Conservation (phyloP, 2,113 vertebrate species). For the Cranoglanis bouderius region DNA sequence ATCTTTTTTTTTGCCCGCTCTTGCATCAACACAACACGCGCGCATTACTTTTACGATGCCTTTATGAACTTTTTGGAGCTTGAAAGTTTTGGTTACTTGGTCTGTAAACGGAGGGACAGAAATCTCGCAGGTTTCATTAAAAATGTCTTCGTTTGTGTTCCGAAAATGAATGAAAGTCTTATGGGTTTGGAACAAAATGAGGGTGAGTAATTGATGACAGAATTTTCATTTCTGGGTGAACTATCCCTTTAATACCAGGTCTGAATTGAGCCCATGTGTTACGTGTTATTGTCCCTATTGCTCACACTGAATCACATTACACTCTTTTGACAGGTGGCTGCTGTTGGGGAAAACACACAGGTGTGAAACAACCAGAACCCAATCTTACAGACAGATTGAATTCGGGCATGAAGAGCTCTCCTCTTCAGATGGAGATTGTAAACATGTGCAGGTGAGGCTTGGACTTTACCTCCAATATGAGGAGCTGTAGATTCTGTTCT, state of each 20-base stretch:
- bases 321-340: conserved; percentile 1
- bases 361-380: background rate
- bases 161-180: no score
- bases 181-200: no score
- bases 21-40: no score
- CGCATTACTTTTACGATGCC: no score
- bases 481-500: background rate
- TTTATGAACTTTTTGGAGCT: no score
- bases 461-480: background rate
- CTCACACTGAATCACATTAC: background rate
- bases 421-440: background rate
- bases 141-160: no score
- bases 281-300: background rate
- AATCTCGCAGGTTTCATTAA: no score
- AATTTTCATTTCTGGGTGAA: no score
- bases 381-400: conserved; percentile 10
- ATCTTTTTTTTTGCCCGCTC: no score
- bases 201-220: no score
- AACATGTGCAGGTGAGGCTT: conserved; percentile 3
- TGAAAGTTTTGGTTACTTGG: no score
- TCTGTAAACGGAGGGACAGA: no score
- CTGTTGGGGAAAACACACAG: conserved; percentile 8
- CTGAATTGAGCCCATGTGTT: background rate
- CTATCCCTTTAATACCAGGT: background rate
- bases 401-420: background rate